Evolutionary conservation across 2,888 invertebrate species (phyloP), one percentile per base, ranked within the genome.

Genomic region (Cyrtodaria siliqua): DNA sequence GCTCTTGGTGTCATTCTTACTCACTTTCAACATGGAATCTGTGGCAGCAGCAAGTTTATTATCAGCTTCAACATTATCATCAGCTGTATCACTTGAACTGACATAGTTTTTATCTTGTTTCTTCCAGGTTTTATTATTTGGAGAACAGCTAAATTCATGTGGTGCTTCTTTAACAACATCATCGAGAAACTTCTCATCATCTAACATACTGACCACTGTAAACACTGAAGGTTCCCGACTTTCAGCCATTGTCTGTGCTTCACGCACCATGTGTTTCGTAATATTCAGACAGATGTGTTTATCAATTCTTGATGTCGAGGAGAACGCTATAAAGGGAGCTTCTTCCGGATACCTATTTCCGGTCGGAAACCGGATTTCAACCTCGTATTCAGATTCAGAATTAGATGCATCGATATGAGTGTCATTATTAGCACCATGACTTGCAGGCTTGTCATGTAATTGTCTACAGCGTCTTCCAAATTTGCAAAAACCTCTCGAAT

Each of bases 341-440:
- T 92, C 86, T 16, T 81, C 57, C 1, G 91, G 91, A 60, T 92
- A 92, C 42, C 53, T 57, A 74, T 88, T 90, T 8, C 87, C 87
- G 6, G 52, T 18, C 2, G 88, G 87, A 72, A 92, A 92, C 23
- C 91, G 74, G 16, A 92, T 75, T 72, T 92, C 91, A 20, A 91
- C 59, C 29, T 85, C 83, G 78, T 87, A 91, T 27, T 80, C 72
- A 44, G 44, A 47, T 14, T 76, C 78, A 24, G 49, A 24, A 23
- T 68, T 53, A 49, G 49, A 29, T 29, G 60, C 55, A 14, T 66
- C 52, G 24, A 66, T 23, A 33, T 56, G 52, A 64, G 49, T 66
- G 38, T 73, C 59, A 27, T 49, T 53, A n/a, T 66, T 69, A 8
- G 26, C 50, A 24, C 42, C 55, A 18, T 62, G 50, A 6, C 56